Base-by-base conservation (phyloP, 2,113 vertebrate genomes). In the Chlamydotis undulata region DNA sequence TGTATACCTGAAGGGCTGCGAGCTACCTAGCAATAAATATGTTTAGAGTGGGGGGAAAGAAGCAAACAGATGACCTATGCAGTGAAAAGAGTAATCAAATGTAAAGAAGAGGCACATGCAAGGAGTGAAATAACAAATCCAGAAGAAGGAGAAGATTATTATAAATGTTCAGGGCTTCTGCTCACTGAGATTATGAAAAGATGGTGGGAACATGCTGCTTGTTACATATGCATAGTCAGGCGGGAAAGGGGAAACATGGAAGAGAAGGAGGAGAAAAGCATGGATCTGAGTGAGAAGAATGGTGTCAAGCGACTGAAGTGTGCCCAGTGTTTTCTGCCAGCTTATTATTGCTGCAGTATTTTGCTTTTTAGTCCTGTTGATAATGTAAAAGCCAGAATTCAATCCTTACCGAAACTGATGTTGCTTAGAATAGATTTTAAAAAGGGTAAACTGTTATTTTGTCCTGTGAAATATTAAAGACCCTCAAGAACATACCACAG, bases 21-120 rank as follows among this genome's bases (percentile, higher is more conserved):
- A 92, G 83, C 60, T 93, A 84, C 68, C 89, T 78, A 83, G 91
- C 61, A 96, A 95, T 84, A 97, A 95, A 90, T 77, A 70, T 59
- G 14, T 31, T 94, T 80, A 43, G 57, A 89, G 83, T 18, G 24
- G 43, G 60, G 74, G 79, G 25, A 88, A 93, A 64, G 85, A 87
- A 97, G 78, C 28, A 96, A 97, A 97, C 63, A 21, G 37, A 78
- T 41, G 22, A 71, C 88, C 79, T 89, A 33, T 12, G 68, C 28
- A 73, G 37, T 61, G 68, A 67, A 94, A 96, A 93, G 39, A 60
- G 53, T 82, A 94, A 95, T 94, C 57, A 83, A 87, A 86, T 56
- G 47, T 61, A 80, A 83, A 77, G 70, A 93, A 86, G 65, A 70
- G 8, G 39, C 50, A 87, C n/a, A 56, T 52, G 4, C 11, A 83